Percentiles rank a stretch among this genome's conserved stretches.
Evolutionary conservation across 2,888 invertebrate genomes (phyloP).

Genomic region (Drosophila kuntzei): DNA sequence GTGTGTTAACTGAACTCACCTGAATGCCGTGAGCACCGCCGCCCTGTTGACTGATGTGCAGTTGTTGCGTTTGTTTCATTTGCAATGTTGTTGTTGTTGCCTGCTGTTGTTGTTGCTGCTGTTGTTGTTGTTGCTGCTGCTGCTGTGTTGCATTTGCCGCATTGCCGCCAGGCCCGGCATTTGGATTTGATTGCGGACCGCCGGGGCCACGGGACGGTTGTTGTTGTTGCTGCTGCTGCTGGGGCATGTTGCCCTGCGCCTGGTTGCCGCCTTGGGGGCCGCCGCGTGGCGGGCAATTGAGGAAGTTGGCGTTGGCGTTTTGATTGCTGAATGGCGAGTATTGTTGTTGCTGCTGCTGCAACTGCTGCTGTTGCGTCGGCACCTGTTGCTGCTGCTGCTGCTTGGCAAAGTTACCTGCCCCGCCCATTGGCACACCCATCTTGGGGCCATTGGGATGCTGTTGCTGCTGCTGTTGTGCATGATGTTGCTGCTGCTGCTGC

Average conservation of each 20-base stretch:
- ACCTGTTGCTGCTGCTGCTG: constrained; percentile 83
- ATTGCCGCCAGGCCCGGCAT: constrained; percentile 71
- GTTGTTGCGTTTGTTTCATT: constrained; percentile 94
- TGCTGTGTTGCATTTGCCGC: constrained; percentile 70
- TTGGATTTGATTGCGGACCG: constrained; percentile 70
- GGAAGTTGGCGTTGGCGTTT: constrained; percentile 81
- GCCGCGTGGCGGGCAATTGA: constrained; percentile 83
- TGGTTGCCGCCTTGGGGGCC: constrained; percentile 63
- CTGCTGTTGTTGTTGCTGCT: constrained; percentile 78
- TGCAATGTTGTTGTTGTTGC: constrained; percentile 88
- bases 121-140: constrained; percentile 56
- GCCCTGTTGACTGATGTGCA: constrained; percentile 93
- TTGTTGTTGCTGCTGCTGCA: constrained; percentile 85
- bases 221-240: constrained; percentile 63
- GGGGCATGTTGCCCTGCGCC: constrained; percentile 60
- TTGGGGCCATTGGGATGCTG: constrained; percentile 80
- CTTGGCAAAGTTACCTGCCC: constrained; percentile 75
- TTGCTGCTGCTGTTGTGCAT: constrained; percentile 69
- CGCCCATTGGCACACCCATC: constrained; percentile 80
- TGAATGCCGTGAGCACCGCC: constrained; percentile 92
- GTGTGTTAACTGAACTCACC: constrained; percentile 86
- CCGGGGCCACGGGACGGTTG: constrained; percentile 63
- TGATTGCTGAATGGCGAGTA: constrained; percentile 88
- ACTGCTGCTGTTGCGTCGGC: constrained; percentile 70
- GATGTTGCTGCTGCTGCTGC: constrained; percentile 80